Evolutionary conservation across 2,888 invertebrate species (phyloP).

Genomic region (Pheosia gnoma): DNA sequence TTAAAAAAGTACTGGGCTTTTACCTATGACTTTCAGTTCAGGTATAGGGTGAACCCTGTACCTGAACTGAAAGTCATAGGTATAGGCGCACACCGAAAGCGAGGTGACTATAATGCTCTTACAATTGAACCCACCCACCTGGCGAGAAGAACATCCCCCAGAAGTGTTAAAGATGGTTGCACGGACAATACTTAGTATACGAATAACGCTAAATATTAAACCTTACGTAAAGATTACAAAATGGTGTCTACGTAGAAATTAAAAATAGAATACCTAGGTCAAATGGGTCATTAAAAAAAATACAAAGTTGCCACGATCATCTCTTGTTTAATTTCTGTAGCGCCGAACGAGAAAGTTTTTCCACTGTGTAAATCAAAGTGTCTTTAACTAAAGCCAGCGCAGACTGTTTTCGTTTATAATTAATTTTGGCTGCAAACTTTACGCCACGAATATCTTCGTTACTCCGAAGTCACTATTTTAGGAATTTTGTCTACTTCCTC

Average conservation of each 20-base stretch:
- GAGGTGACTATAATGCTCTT: too few species aligned
- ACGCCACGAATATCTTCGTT: constrained; percentile 44
- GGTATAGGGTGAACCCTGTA: not conserved
- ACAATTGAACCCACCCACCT: too few species aligned
- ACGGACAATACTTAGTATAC: too few species aligned
- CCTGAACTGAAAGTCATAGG: too few species aligned
- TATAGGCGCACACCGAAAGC: too few species aligned
- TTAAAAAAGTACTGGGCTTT: constrained; percentile 24
- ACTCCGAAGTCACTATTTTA: constrained; percentile 43
- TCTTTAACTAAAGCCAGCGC: constrained; percentile 50
- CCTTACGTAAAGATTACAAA: too few species aligned
- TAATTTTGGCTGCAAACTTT: constrained; percentile 51
- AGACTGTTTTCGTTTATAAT: constrained; percentile 49
- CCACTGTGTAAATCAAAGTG: constrained; percentile 52
- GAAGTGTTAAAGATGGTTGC: too few species aligned
- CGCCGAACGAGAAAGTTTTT: constrained; percentile 43
- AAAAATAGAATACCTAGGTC: too few species aligned
- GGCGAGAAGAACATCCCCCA: too few species aligned
- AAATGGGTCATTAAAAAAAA: not conserved
- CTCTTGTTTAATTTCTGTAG: constrained; percentile 41
- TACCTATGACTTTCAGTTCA: constrained; percentile 10
- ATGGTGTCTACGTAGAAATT: too few species aligned
- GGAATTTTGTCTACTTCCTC: constrained; percentile 43
- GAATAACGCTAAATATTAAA: too few species aligned
- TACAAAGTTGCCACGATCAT: constrained; percentile 15